Evolutionary conservation across 2,888 invertebrate genomes (phyloP).

Genomic region (Monoplex corrugatus): DNA sequence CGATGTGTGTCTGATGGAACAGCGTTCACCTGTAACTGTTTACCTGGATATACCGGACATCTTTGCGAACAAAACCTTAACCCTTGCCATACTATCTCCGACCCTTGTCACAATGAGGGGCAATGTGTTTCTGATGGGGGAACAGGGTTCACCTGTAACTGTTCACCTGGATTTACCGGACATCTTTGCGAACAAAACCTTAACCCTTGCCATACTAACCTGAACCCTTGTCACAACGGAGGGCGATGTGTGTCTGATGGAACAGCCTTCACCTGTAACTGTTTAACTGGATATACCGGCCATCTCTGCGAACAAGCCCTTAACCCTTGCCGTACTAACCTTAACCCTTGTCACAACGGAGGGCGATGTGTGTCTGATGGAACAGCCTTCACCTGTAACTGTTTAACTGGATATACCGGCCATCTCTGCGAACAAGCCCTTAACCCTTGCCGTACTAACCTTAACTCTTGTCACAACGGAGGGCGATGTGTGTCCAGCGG

Average conservation of each 20-base stretch:
- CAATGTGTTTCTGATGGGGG: background rate
- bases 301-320: too few relatives aligned
- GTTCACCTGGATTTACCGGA: too few relatives aligned
- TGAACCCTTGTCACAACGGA: too few relatives aligned
- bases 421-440: conserved; percentile 40
- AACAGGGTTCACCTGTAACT: background rate
- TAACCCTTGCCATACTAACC: too few relatives aligned
- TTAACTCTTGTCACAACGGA: conserved; percentile 45
- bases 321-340: too few relatives aligned
- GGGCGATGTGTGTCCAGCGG: conserved; percentile 1
- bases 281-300: too few relatives aligned
- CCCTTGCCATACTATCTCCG: conserved; percentile 38
- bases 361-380: conserved; percentile 44
- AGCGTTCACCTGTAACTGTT: conserved; percentile 51
- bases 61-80: conserved; percentile 34
- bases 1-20: conserved; percentile 38
- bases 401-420: conserved; percentile 45
- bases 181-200: too few relatives aligned
- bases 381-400: conserved; percentile 46
- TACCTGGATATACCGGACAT: conserved; percentile 40
- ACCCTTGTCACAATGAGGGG: conserved; percentile 49
- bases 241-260: too few relatives aligned
- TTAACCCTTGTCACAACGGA: conserved; percentile 26
- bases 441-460: conserved; percentile 23
- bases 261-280: too few relatives aligned